Evolutionary conservation across 2,888 invertebrate genomes (phyloP).

Genomic region (Ormyrus nitidulus): DNA sequence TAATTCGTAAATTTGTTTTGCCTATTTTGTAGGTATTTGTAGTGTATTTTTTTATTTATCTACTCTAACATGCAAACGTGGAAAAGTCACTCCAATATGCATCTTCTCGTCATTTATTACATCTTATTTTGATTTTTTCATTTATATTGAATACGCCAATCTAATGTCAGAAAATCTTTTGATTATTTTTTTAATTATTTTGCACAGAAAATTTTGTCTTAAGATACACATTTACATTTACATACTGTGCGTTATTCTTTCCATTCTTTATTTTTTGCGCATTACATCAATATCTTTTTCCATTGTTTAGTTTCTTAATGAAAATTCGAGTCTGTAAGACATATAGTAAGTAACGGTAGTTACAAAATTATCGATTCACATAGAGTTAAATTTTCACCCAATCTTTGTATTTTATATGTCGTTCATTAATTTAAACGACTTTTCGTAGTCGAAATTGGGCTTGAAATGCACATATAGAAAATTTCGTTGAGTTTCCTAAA

Average conservation of each 20-base stretch:
- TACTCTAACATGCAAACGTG: slow-evolving; percentile 23
- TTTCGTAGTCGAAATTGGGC: slow-evolving; percentile 16
- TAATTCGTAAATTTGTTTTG: too few species aligned
- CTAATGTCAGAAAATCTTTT: too few species aligned
- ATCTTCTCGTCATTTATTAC: too few species aligned
- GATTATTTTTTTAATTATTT: too few species aligned
- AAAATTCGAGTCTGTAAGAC: slow-evolving; percentile 6
- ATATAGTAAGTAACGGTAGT: neutral
- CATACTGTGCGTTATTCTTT: too few species aligned
- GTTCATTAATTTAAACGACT: neutral
- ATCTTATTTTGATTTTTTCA: too few species aligned
- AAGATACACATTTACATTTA: too few species aligned
- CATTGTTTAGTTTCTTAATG: neutral
- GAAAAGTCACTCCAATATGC: neutral
- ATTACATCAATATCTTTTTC: too few species aligned
- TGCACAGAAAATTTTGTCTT: too few species aligned
- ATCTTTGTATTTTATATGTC: neutral
- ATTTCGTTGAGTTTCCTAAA: slow-evolving; percentile 37
- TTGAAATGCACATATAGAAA: slow-evolving; percentile 25
- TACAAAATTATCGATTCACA: neutral
- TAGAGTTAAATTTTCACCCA: neutral
- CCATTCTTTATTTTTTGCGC: too few species aligned
- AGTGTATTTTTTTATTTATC: neutral
- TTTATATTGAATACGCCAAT: too few species aligned
- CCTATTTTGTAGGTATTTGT: neutral